Evolutionary conservation across 37 sponge, comb jelly and placozoan species (phyloP), one percentile per base, ranked within the genome.

Genomic region (Bolinopsis microptera): DNA sequence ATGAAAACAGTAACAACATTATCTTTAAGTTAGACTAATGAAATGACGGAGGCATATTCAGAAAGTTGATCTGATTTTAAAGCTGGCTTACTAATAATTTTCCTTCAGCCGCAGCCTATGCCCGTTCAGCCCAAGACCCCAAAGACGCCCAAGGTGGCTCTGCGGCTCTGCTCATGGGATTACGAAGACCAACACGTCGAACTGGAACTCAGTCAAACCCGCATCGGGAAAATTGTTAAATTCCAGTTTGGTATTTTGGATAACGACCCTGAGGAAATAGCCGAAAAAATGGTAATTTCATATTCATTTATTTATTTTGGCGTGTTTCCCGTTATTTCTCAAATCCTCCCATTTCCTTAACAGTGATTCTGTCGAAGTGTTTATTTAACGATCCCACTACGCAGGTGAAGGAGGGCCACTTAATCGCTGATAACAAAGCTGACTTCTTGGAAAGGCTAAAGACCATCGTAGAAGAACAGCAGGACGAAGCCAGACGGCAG

Each of bases 141-240:
- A 33, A 77, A 77, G 32, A 77, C 80, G 1, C 80, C 80, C 36
- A 77, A 41, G 24, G 90, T 86, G 13, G 48, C 36, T 86, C 30
- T 86, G 41, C 34, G 38, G 40, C 41, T 41, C 0, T 86, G 90
- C 30, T 41, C 90, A 38, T 86, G 34, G 9, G 90, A 86, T 27
- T 35, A 24, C 3, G 90, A 86, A 48, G 90, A 86, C 0, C 90
- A 86, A 24, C 90, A 86, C 48, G 61, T 86, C n/a, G 90, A 86
- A 38, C 35, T 86, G 41, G 90, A 86, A 40, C 41, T 86, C 30
- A 86, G 90, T 38, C 90, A 86, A 86, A 86, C 90, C 24, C n/a
- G 90, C 25, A 39, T 86, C 36, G 90, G 90, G 28, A 86, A 86
- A 40, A 86, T 86, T 39, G 90, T 86, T 38, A 86, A 86, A 38